Base-by-base conservation (phyloP, 2,888 invertebrate species). In the Nymphalis urticae region DNA sequence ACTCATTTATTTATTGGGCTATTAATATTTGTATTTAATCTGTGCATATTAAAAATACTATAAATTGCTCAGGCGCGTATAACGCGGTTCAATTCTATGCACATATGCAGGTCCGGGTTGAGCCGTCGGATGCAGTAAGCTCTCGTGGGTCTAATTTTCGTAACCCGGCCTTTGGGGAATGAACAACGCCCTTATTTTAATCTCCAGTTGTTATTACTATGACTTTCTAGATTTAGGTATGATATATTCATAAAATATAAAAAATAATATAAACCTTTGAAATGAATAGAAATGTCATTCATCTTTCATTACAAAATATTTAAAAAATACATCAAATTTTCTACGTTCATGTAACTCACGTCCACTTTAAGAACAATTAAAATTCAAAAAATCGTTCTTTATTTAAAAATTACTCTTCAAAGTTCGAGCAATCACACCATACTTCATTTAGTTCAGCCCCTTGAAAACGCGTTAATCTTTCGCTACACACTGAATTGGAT, bases 121-220 rank as follows among this genome's bases (percentile, higher is more conserved):
- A 42, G 2, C 10, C 58, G 42, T 58, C 58, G 85, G 86, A 87
- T 91, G 92, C 92, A 89, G 82, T 82, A 73, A 75, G 72, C 79
- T 88, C 92, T 86, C 90, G 69, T 79, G 89, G 88, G 92, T 88
- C 87, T 86, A 90, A 92, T 92, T 92, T 91, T 89, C 84, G 86
- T 89, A 88, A 90, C 90, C 91, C 89, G 81, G 85, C 85, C 84
- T 77, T 74, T 77, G 82, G 85, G 85, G 83, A 83, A 80, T 78
- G 69, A 54, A 62, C 68, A 69, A 66, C 69, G 67, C 71, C 74
- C 72, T 67, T 60, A 62, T 48, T 59, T 59, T 62, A 60, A 50
- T 47, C 10, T 32, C 27, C 62, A 64, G 71, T 64, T 71, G 66
- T 36, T 66, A 13, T 53, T 65, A 72, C 68, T 8, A 73, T 48